Conservation (phyloP, 2,113 vertebrate species). For the Zosterops lateralis region DNA sequence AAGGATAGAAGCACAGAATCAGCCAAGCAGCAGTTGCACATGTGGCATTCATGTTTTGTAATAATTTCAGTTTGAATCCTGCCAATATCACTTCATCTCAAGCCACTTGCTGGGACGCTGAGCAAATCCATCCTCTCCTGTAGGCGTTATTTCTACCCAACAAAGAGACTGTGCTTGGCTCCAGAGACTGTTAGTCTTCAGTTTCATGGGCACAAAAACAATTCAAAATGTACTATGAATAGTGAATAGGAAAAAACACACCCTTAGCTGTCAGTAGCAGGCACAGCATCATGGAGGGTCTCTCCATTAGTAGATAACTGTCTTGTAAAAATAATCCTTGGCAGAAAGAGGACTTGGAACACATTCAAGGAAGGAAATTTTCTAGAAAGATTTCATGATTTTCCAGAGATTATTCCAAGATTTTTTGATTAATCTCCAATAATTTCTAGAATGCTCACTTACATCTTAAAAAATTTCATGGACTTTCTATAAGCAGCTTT, state of each 20-base stretch:
- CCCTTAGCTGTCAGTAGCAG: constrained; percentile 22
- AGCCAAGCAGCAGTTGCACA: constrained; percentile 61
- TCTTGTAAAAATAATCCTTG: constrained; percentile 29
- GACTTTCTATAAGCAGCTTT: background rate
- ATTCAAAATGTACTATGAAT: constrained; percentile 55
- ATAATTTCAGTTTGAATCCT: constrained; percentile 61
- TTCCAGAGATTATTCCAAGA: background rate
- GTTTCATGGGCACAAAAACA: constrained; percentile 52
- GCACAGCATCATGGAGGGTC: constrained; percentile 6
- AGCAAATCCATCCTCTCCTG: constrained; percentile 63
- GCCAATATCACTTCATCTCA: constrained; percentile 67
- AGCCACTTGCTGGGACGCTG: constrained; percentile 50
- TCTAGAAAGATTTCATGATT: background rate
- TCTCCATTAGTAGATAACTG: constrained; percentile 4
- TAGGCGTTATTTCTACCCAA: constrained; percentile 62
- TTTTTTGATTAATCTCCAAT: background rate
- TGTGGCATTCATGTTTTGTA: constrained; percentile 60
- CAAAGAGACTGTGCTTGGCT: constrained; percentile 63
- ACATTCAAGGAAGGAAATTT: background rate
- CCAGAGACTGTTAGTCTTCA: constrained; percentile 44
- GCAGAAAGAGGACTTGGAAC: background rate
- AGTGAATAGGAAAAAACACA: constrained; percentile 41
- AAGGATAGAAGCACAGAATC: constrained; percentile 40
- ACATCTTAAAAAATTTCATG: background rate
- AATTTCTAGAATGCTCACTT: background rate